Conservation (phyloP, 2,113 vertebrate genomes). For the Rhinoderma darwinii region DNA sequence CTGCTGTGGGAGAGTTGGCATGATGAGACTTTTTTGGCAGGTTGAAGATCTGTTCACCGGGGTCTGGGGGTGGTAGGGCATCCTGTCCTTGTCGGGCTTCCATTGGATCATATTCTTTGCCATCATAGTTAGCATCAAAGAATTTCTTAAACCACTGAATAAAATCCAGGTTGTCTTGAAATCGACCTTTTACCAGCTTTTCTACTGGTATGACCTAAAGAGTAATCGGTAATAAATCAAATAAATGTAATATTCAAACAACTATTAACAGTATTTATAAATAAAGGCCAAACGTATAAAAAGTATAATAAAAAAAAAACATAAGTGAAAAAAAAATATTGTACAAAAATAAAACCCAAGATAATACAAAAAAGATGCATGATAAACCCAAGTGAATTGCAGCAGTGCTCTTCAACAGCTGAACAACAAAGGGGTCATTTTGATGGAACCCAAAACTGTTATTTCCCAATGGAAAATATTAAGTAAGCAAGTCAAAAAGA, state of each 20-base stretch:
- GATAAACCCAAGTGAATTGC: neutral
- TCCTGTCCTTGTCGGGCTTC: slow-evolving; percentile 97
- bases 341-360: neutral
- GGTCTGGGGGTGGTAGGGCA: slow-evolving; percentile 94
- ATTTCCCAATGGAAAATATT: too few relatives aligned
- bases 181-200: slow-evolving; percentile 97
- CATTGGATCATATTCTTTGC: slow-evolving; percentile 95
- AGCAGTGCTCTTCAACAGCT: too few relatives aligned
- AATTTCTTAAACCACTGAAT: slow-evolving; percentile 99
- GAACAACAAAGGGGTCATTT: too few relatives aligned
- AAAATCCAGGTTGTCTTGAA: slow-evolving; percentile 99
- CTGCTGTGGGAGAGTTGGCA: slow-evolving; percentile 96
- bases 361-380: neutral
- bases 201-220: slow-evolving; percentile 97
- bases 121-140: slow-evolving; percentile 98
- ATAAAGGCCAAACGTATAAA: neutral
- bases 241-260: neutral
- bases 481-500: too few relatives aligned
- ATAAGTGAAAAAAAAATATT: neutral
- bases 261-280: neutral
- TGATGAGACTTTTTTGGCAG: slow-evolving; percentile 97
- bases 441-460: too few relatives aligned
- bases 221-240: neutral
- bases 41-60: slow-evolving; percentile 98
- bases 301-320: neutral